Evolutionary conservation across 2,797 vertebrate genomes (phyloP).

Genomic region (Heliangelus exortis): DNA sequence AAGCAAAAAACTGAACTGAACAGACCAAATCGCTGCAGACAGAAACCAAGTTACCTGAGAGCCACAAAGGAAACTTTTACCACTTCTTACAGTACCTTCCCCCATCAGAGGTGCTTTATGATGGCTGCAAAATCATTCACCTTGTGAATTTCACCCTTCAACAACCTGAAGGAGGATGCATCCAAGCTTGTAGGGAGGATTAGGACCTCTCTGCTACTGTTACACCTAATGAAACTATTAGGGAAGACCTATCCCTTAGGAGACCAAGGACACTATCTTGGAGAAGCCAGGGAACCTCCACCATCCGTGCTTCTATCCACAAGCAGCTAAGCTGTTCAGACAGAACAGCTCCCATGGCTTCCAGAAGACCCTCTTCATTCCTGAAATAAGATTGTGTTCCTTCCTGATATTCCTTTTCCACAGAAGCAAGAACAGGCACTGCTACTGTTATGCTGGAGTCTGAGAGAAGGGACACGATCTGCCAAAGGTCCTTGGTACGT

Average conservation of each 20-base stretch:
- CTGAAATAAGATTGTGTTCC: neutral
- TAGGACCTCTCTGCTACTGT: neutral
- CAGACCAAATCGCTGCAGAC: neutral
- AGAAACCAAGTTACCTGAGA: neutral
- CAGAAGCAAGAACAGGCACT: neutral
- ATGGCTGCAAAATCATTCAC: neutral
- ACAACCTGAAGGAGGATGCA: fast-evolving
- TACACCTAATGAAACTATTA: neutral
- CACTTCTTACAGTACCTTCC: neutral
- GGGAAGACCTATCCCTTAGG: neutral
- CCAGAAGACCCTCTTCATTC: neutral
- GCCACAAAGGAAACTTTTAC: slow-evolving; percentile 34
- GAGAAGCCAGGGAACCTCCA: neutral
- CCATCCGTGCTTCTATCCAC: fast-evolving
- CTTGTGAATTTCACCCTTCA: neutral
- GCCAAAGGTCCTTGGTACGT: neutral
- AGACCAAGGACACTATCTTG: neutral
- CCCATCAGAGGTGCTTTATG: neutral
- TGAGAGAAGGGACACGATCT: neutral
- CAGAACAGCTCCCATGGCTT: fast-evolving
- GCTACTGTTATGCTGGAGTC: neutral
- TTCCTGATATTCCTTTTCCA: neutral
- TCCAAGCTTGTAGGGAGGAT: fast-evolving
- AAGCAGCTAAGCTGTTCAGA: neutral
- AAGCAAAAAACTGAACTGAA: neutral